phyloP scores from a whole-genome alignment of 2,797 vertebrate species.

The Sebastes hubbsi region DNA sequence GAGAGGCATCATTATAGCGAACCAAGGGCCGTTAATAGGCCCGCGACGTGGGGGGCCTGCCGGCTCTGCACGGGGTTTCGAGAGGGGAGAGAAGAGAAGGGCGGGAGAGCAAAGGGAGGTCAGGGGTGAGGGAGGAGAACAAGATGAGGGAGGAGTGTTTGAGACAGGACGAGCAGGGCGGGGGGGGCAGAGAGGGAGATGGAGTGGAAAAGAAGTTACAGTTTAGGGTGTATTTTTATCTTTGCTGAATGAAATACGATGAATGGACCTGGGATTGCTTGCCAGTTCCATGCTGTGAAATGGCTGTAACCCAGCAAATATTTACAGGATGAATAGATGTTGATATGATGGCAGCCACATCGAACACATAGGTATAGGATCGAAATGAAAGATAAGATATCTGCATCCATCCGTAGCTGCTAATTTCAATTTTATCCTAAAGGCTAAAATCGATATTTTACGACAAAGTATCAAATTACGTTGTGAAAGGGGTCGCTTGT shows the following conservation, averaged over 20 bases:
- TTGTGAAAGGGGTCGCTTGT: background rate
- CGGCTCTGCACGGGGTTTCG: slow-evolving; percentile 29
- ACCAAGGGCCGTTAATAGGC: slow-evolving; percentile 46
- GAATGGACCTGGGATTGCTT: background rate
- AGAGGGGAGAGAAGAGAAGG: slow-evolving; percentile 6
- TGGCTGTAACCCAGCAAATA: slow-evolving; percentile 4
- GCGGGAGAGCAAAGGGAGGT: slow-evolving; percentile 10
- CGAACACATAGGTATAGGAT: background rate
- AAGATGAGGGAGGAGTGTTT: slow-evolving; percentile 38
- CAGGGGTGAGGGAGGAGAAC: slow-evolving; percentile 32
- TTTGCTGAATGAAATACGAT: background rate
- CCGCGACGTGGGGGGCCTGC: slow-evolving; percentile 60
- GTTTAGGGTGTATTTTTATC: slow-evolving; percentile 4
- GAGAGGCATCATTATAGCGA: slow-evolving; percentile 56
- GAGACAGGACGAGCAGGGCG: slow-evolving; percentile 10
- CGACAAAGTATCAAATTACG: background rate
- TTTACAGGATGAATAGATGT: background rate
- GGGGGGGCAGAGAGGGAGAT: slow-evolving; percentile 1
- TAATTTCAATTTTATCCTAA: background rate
- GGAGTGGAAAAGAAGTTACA: background rate
- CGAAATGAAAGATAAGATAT: background rate
- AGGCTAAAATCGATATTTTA: background rate
- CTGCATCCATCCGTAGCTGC: background rate
- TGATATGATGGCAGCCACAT: background rate
- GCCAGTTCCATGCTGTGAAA: slow-evolving; percentile 12